Conservation (phyloP, 1,140 invertebrate species). For the Neodiprion fabricii region DNA sequence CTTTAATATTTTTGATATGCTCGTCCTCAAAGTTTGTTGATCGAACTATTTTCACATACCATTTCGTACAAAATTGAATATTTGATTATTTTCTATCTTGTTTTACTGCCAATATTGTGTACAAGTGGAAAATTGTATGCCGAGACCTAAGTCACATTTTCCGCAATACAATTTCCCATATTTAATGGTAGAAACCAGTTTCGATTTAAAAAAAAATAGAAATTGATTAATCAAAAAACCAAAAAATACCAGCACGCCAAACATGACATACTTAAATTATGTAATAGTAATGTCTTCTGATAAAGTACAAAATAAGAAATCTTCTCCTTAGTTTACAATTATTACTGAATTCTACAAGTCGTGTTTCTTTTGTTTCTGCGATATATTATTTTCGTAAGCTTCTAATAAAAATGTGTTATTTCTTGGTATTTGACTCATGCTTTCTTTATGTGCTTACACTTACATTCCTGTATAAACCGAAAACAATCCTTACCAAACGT, state of each 20-base stretch:
- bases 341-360: not conserved
- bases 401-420: not conserved
- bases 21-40: not conserved
- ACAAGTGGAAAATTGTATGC: too few species aligned
- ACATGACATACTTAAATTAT: not conserved
- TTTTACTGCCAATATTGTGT: too few species aligned
- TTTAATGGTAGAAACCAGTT: not conserved
- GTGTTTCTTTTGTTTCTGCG: not conserved
- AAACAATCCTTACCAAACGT: not conserved
- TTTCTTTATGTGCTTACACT: too few species aligned
- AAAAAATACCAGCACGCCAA: not conserved
- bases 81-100: not conserved
- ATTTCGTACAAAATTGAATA: not conserved
- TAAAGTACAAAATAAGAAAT: conserved; percentile 6
- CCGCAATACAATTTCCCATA: not conserved
- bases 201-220: not conserved
- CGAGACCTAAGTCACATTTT: not conserved
- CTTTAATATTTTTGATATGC: not conserved
- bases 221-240: not conserved
- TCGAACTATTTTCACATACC: not conserved
- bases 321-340: not conserved
- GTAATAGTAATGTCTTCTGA: not conserved
- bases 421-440: too few species aligned
- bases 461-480: not conserved
- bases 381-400: not conserved